Percentiles rank a stretch among this genome's conserved stretches.
phyloP scores from a whole-genome alignment of 2,888 invertebrate genomes.

The Diabrotica balteata region DNA sequence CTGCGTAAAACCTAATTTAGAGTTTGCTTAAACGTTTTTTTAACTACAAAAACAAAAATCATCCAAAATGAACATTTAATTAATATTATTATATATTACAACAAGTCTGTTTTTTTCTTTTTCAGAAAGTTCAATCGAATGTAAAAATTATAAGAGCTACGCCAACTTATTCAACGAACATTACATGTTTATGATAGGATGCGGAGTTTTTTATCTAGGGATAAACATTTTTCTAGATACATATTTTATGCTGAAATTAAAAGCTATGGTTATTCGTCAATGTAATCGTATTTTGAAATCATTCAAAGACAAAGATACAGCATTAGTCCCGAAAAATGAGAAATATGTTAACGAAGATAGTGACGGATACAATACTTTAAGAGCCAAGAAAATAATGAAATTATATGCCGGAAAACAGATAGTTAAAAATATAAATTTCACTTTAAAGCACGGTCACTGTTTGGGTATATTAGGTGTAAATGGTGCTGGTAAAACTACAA shows the following conservation, averaged over 20 bases:
- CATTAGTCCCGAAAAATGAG: conserved; percentile 5
- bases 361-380: conserved; percentile 30
- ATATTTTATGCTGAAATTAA: conserved; percentile 32
- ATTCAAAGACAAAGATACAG: neutral
- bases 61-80: no score
- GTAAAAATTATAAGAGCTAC: conserved; percentile 42
- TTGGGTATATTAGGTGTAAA: conserved; percentile 87
- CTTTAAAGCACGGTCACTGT: conserved; percentile 75
- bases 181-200: conserved; percentile 38
- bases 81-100: no score
- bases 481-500: conserved; percentile 86
- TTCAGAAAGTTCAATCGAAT: conserved; percentile 32
- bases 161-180: conserved; percentile 34
- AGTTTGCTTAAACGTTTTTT: neutral
- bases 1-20: no score
- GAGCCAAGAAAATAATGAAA: conserved; percentile 63
- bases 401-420: conserved; percentile 60
- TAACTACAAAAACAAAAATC: no score
- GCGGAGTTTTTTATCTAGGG: conserved; percentile 38
- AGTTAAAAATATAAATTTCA: conserved; percentile 68
- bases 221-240: conserved; percentile 42
- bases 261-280: conserved; percentile 15
- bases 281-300: neutral
- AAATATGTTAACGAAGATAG: conserved; percentile 3
- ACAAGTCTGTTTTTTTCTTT: neutral